phyloP scores from a whole-genome alignment of 2,888 invertebrate species.

The Nephrotoma appendiculata region DNA sequence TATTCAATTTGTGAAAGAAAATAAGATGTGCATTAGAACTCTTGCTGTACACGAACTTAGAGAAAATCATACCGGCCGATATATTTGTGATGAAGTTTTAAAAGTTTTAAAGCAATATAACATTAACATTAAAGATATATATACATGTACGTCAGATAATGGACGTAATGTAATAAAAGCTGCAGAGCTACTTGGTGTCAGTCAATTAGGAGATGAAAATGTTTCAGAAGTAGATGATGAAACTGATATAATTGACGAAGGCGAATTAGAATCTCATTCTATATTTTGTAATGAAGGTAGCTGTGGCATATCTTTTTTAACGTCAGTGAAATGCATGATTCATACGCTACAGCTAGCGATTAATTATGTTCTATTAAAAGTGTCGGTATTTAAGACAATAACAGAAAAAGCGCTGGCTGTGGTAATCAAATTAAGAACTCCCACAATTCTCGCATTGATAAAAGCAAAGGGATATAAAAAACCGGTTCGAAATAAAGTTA shows the following conservation, averaged over 20 bases:
- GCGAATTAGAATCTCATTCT: too few relatives aligned
- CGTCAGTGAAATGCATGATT: constrained; percentile 1
- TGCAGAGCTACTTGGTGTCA: background rate
- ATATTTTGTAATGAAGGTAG: too few relatives aligned
- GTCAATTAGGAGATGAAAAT: background rate
- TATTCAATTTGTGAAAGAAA: background rate
- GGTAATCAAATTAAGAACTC: too few relatives aligned
- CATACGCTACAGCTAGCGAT: constrained; percentile 1
- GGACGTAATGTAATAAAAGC: too few relatives aligned
- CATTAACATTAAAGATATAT: too few relatives aligned
- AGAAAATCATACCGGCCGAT: too few relatives aligned
- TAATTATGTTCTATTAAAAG: background rate
- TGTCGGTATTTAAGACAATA: background rate
- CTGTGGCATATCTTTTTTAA: background rate
- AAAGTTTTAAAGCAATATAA: too few relatives aligned
- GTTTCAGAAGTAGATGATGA: constrained; percentile 1
- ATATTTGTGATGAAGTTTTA: too few relatives aligned
- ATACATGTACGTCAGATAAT: too few relatives aligned
- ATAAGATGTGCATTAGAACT: too few relatives aligned
- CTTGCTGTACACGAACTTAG: too few relatives aligned
- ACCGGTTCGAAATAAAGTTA: constrained; percentile 1
- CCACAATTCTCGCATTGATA: too few relatives aligned
- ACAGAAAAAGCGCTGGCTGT: background rate
- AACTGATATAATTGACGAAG: background rate
- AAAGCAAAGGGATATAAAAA: background rate